phyloP scores from a whole-genome alignment of 2,888 invertebrate genomes.

The Tridacna gigas region DNA sequence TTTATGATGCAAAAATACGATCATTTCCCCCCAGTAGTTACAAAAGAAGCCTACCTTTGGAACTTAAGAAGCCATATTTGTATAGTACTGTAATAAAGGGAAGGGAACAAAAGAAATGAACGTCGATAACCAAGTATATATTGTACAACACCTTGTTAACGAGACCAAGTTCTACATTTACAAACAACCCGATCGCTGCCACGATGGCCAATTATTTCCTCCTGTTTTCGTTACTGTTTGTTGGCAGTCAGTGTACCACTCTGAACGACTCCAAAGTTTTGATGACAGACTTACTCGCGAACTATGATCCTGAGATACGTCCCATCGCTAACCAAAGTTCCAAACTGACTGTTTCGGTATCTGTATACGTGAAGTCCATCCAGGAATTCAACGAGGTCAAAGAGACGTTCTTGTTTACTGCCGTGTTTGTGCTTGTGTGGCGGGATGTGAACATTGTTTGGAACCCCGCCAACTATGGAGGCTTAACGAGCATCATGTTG shows the following conservation, averaged over 20 bases:
- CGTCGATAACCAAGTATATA: neutral
- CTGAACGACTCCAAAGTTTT: constrained; percentile 9
- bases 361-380: constrained; percentile 40
- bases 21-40: too few species aligned
- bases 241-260: neutral
- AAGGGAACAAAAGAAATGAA: neutral
- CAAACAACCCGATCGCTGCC: neutral
- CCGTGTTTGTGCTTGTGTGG: constrained; percentile 34
- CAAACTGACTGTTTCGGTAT: constrained; percentile 1
- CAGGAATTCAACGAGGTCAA: constrained; percentile 53
- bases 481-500: constrained; percentile 8
- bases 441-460: constrained; percentile 42
- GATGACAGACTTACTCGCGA: constrained; percentile 12
- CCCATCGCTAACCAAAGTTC: constrained; percentile 33
- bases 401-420: constrained; percentile 41
- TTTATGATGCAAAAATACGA: too few species aligned
- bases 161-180: neutral
- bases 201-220: neutral
- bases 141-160: neutral
- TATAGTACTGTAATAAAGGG: neutral
- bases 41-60: too few species aligned
- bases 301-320: constrained; percentile 30
- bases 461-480: constrained; percentile 31
- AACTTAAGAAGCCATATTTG: neutral
- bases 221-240: neutral